Percentiles rank a stretch among this genome's conserved stretches.
These are phyloP conservation scores for Hemicentrotus pulcherrimus DNA, from an alignment of 35 echinoderm and acorn worm genomes.

Conservation along the genomic window DNA sequence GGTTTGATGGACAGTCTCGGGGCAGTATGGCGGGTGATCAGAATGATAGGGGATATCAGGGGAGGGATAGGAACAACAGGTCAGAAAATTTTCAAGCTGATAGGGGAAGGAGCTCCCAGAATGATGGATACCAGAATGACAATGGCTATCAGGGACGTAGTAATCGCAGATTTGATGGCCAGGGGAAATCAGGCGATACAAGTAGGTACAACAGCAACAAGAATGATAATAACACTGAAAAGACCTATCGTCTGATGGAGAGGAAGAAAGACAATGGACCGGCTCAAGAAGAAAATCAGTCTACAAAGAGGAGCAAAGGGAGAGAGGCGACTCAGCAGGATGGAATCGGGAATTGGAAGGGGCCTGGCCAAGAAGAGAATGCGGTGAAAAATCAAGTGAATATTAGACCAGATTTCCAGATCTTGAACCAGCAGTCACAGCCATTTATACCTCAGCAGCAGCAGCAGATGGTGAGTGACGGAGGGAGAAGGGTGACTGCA, in stretches of 20 bases:
- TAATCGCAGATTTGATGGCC: constrained; percentile 8
- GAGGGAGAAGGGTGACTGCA: constrained; percentile 1
- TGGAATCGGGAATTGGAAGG: constrained; percentile 42
- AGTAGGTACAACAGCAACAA: neutral
- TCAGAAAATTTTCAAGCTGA: constrained; percentile 14
- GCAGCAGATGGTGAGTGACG: neutral
- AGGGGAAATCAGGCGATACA: neutral
- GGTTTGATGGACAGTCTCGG: constrained; percentile 35
- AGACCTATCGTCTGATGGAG: neutral
- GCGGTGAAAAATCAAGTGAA: neutral
- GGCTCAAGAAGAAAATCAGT: constrained; percentile 17
- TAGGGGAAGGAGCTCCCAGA: neutral
- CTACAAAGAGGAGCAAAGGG: neutral
- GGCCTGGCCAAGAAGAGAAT: constrained; percentile 18
- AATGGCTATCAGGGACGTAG: constrained; percentile 1
- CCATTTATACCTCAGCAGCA: constrained; percentile 50
- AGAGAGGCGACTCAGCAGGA: neutral
- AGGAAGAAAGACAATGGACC: constrained; percentile 6
- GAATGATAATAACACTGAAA: constrained; percentile 33
- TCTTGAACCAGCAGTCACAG: neutral
- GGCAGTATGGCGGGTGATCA: neutral
- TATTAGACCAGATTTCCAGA: neutral
- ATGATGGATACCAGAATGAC: constrained; percentile 39
- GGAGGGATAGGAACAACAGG: neutral
- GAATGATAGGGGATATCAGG: constrained; percentile 39